Evolutionary conservation across 2,797 vertebrate species (phyloP).

Genomic region (Coregonus suidteri): DNA sequence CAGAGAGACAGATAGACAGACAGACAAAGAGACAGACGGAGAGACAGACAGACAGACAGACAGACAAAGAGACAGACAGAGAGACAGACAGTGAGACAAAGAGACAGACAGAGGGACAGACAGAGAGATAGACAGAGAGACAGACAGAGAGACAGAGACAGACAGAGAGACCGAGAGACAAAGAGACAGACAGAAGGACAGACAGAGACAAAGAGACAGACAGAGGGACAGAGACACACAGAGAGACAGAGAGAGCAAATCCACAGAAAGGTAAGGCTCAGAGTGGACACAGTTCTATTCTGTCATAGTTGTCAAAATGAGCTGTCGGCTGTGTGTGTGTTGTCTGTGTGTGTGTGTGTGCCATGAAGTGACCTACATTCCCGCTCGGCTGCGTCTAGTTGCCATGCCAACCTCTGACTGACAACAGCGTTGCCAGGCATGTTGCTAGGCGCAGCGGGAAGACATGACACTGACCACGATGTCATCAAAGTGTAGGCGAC

Average conservation of each 20-base stretch:
- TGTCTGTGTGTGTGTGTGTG: neutral
- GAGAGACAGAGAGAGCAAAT: neutral
- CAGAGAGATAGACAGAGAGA: too few species aligned
- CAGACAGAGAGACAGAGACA: too few species aligned
- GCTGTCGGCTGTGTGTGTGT: neutral
- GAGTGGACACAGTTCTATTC: neutral
- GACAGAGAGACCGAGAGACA: too few species aligned
- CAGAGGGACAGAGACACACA: neutral
- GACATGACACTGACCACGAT: neutral
- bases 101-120: too few species aligned
- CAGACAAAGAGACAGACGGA: too few species aligned
- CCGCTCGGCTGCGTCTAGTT: neutral
- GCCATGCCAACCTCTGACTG: neutral
- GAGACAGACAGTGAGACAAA: too few species aligned
- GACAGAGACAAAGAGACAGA: too few species aligned
- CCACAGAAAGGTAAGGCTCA: neutral
- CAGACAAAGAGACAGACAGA: too few species aligned
- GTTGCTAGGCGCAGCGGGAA: neutral
- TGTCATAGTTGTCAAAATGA: neutral
- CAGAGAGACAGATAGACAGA: too few species aligned
- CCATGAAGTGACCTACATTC: constrained; percentile 1
- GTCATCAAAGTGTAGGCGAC: neutral
- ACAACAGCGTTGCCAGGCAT: neutral
- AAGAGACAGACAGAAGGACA: too few species aligned
- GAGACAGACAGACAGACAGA: too few species aligned